Conservation (phyloP, 2,113 vertebrate genomes). For the Leuciscus idus region DNA sequence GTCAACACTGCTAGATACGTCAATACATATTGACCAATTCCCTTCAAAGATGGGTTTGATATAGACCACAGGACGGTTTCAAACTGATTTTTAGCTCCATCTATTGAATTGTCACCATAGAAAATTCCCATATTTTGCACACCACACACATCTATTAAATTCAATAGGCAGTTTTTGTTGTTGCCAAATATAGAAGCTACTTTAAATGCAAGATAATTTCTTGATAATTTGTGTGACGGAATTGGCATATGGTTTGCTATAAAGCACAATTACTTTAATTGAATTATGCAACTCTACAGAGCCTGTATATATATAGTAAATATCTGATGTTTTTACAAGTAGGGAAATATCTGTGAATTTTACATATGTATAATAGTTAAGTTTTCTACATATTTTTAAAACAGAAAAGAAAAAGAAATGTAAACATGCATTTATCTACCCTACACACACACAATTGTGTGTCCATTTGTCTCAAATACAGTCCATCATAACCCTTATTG, state of each 20-base stretch:
- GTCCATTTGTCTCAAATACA: no score
- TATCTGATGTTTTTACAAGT: no score
- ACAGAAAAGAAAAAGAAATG: background rate
- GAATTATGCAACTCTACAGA: background rate
- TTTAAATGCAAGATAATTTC: background rate
- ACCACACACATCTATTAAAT: background rate
- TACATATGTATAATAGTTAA: background rate
- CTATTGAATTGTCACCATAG: background rate
- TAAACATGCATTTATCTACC: background rate
- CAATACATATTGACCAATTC: background rate
- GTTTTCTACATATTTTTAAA: background rate
- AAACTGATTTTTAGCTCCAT: slow-evolving; percentile 9
- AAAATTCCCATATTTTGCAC: background rate
- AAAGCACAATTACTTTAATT: background rate
- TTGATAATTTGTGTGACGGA: slow-evolving; percentile 1
- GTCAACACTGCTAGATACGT: background rate
- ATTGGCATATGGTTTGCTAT: background rate
- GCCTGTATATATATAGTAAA: no score
- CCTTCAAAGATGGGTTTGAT: background rate
- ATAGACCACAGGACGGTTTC: background rate
- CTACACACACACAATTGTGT: background rate
- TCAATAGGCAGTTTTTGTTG: background rate
- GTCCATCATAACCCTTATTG: background rate
- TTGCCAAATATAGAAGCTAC: background rate
- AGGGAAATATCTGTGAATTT: background rate